Evolutionary conservation across 2,888 invertebrate species (phyloP), one percentile per base, ranked within the genome.

Genomic region (Rhogogaster chlorosoma): DNA sequence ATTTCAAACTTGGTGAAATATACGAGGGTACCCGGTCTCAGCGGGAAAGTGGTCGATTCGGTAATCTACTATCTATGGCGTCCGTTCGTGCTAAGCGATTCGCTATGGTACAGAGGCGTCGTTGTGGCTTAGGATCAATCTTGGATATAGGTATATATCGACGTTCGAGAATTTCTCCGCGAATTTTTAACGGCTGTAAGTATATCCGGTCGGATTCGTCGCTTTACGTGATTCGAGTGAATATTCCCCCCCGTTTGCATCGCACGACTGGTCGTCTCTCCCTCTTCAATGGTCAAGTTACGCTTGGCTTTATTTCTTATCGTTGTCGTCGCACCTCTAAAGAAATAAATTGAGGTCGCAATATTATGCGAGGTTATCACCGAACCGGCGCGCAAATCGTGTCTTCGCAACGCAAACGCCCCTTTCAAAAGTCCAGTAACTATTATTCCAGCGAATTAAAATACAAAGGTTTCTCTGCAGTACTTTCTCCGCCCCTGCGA

Each of bases 361-460:
- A 77, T 77, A 49, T 77, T 77, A 53, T 49, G 53, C 77, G 53
- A 53, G 49, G 77, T 77, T 77, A 67, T 29, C 49, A 53, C 32
- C 53, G 77, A 53, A 32, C 32, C 22, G 18, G 49, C 18, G 32
- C 53, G 18, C 57, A 61, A 80, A 61, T 80, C 61, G 57, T n/a
- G 26, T 61, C 38, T 57, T 26, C 10, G 80, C 38, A 61, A 61
- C 22, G 80, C 38, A 18, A 2, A 80, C 80, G 80, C 80, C 80
- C 80, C 57, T 57, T 22, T 80, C 38, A 49, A 77, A 77, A 53
- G 29, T 38, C 49, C 53, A 53, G 15, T 61, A n/a, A 36, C 61
- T 49, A 61, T 80, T 61, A 80, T 61, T 61, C 61, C 80, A 61
- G 26, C 38, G 80, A 80, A 80, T 80, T 80, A 80, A 80, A 80